These are phyloP conservation scores for Myanophis thanlyinensis DNA, from an alignment of 2,113 vertebrate species.

Conservation along the genomic window DNA sequence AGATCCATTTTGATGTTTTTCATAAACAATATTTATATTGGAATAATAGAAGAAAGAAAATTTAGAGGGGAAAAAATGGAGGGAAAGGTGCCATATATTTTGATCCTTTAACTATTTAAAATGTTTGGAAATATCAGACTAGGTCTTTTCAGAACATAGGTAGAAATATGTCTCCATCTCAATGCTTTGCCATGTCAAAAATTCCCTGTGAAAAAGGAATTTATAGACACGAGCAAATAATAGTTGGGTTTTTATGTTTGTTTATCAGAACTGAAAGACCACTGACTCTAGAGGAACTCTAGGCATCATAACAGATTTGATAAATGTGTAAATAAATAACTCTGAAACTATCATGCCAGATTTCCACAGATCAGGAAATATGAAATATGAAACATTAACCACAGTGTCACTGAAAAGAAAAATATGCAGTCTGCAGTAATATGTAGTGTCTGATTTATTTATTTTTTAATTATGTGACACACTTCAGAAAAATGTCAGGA, in stretches of 20 bases:
- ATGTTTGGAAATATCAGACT: not conserved
- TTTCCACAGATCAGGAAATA: not conserved
- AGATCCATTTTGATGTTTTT: not conserved
- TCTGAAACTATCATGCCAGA: not conserved
- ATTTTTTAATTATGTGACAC: not conserved
- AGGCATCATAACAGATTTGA: not conserved
- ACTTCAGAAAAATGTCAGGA: not conserved
- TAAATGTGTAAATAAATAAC: not conserved
- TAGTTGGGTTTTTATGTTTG: not conserved
- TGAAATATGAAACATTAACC: not conserved
- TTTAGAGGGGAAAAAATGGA: not conserved
- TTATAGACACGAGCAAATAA: not conserved
- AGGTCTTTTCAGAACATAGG: not conserved
- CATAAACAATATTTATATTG: not conserved
- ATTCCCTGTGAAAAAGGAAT: not conserved
- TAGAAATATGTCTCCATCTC: not conserved
- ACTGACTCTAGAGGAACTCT: not conserved
- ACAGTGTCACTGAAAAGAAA: not conserved
- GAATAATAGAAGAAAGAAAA: not conserved
- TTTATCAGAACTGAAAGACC: not conserved
- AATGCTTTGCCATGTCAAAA: not conserved
- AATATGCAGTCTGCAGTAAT: not conserved
- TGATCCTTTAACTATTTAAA: not conserved
- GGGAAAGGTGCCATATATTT: not conserved
- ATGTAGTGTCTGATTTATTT: not conserved